Conservation (phyloP, 2,113 vertebrate species). For the Melospiza georgiana region DNA sequence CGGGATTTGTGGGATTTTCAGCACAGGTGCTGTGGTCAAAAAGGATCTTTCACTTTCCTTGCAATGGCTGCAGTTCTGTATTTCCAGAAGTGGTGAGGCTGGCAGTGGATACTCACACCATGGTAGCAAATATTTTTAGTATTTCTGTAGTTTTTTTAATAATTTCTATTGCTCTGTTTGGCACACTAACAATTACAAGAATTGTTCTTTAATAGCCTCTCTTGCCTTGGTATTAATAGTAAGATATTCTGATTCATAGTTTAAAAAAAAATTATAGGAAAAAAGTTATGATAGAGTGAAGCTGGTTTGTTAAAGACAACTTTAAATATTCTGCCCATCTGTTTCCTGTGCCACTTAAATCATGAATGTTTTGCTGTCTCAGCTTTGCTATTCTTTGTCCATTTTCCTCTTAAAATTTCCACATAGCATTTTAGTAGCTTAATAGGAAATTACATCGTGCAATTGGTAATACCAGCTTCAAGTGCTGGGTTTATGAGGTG, state of each 20-base stretch:
- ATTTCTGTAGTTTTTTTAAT: neutral
- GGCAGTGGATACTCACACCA: neutral
- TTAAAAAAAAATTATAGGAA: neutral
- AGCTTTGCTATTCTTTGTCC: neutral
- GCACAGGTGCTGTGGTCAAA: neutral
- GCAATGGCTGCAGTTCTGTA: neutral
- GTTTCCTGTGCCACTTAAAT: conserved; percentile 10
- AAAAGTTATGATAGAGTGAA: neutral
- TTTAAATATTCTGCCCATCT: conserved; percentile 3
- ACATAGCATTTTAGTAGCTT: neutral
- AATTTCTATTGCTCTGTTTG: neutral
- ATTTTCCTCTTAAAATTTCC: neutral
- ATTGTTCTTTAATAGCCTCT: neutral
- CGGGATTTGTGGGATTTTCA: neutral
- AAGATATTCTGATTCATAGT: neutral
- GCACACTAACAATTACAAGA: neutral
- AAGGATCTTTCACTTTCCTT: neutral
- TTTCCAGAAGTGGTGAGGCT: neutral
- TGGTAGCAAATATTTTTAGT: neutral
- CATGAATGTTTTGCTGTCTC: neutral
- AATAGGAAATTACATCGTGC: neutral
- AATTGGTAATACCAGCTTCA: neutral
- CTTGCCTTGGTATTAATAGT: conserved; percentile 6
- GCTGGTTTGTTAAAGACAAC: neutral
- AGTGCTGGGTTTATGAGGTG: neutral